Percentiles rank a stretch among this genome's conserved stretches.
Evolutionary conservation across 2,113 vertebrate species (phyloP).

Genomic region (cattle (Bos taurus)): ARS-UCD2.0 NC_037352.1:39631501-39632000

Average conservation of each 20-base stretch:
- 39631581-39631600: conserved; percentile 16
- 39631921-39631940: conserved; percentile 27
- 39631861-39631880: background rate
- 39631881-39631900: background rate
- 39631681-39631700: background rate
- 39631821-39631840: background rate
- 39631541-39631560: background rate
- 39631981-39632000: conserved; percentile 64
- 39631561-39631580: background rate
- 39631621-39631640: conserved; percentile 29
- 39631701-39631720: fast-evolving
- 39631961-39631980: conserved; percentile 61
- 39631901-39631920: background rate
- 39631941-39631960: conserved; percentile 69
- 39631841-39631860: background rate
- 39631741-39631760: background rate
- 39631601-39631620: background rate
- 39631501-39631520: conserved; percentile 87
- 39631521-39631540: conserved; percentile 72
- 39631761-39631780: background rate
- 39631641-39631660: conserved; percentile 47
- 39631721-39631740: fast-evolving
- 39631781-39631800: background rate
- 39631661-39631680: background rate
- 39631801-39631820: background rate